Evolutionary conservation across 2,113 vertebrate species (phyloP).

Genomic region (Aegypius monachus): DNA sequence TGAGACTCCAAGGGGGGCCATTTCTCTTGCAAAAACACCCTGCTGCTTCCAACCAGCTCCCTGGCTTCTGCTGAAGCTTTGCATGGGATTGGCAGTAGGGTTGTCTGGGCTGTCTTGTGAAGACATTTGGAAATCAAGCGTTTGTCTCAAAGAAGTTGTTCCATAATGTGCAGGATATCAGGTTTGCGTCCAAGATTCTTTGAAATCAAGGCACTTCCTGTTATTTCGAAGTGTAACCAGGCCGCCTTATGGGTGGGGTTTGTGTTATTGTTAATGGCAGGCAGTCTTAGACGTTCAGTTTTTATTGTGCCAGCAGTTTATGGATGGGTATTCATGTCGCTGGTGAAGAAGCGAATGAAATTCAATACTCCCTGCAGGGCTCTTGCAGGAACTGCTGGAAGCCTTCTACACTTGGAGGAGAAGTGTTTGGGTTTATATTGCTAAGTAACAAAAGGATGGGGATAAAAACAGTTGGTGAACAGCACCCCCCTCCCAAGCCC

Average conservation of each 20-base stretch:
- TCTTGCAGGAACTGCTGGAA: constrained; percentile 13
- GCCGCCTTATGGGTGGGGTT: neutral
- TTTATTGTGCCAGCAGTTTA: neutral
- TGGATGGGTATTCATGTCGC: neutral
- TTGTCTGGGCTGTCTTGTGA: neutral
- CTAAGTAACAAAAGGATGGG: neutral
- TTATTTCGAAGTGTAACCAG: neutral
- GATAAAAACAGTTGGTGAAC: neutral
- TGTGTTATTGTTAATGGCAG: neutral
- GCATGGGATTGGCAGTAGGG: neutral
- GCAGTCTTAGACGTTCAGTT: neutral
- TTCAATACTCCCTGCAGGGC: neutral
- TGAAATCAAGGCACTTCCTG: neutral
- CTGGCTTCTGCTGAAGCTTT: neutral
- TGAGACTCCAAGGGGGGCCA: neutral
- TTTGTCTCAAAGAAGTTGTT: neutral
- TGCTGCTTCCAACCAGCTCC: neutral
- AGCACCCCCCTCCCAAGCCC: neutral
- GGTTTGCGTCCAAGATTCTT: neutral
- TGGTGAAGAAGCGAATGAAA: neutral
- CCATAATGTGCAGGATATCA: neutral
- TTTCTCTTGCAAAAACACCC: neutral
- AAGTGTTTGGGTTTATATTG: constrained; percentile 9
- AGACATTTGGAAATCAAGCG: neutral
- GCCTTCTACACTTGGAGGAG: neutral